Percentiles rank a stretch among this genome's conserved stretches.
These are phyloP conservation scores for Sakesphorus luctuosus DNA, from an alignment of 2,113 vertebrate genomes.

Conservation along the genomic window DNA sequence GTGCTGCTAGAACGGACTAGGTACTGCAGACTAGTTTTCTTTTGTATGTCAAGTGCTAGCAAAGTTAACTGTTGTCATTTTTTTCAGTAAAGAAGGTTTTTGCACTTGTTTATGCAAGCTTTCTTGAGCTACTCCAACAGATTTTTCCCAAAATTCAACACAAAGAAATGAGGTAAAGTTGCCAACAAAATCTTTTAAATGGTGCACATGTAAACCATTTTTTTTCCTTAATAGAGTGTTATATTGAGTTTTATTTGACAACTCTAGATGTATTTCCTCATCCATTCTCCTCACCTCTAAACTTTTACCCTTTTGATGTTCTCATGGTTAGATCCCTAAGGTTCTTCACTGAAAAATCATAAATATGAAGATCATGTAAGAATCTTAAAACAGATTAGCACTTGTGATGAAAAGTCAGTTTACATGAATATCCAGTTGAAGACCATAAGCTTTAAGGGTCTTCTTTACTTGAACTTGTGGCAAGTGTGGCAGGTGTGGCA, in stretches of 20 bases:
- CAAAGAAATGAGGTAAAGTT: background rate
- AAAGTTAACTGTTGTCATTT: background rate
- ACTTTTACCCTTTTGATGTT: background rate
- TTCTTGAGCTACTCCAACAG: background rate
- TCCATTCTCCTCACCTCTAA: fast-evolving
- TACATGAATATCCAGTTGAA: background rate
- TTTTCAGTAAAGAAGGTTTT: background rate
- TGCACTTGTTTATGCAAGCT: background rate
- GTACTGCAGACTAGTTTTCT: fast-evolving
- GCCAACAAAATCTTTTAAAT: background rate
- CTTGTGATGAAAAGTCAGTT: background rate
- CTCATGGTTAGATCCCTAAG: background rate
- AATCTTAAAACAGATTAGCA: background rate
- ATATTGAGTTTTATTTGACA: background rate
- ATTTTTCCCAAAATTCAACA: background rate
- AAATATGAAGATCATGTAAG: background rate
- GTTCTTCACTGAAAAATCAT: background rate
- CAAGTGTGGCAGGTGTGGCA: no score
- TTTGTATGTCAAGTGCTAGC: background rate
- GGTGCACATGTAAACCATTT: background rate
- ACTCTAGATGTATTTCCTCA: background rate
- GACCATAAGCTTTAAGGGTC: background rate
- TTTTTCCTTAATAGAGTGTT: background rate
- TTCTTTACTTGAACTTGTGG: background rate
- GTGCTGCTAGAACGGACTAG: background rate